These are phyloP conservation scores for Halcyon senegalensis DNA, from an alignment of 2,113 vertebrate species.

Conservation along the genomic window DNA sequence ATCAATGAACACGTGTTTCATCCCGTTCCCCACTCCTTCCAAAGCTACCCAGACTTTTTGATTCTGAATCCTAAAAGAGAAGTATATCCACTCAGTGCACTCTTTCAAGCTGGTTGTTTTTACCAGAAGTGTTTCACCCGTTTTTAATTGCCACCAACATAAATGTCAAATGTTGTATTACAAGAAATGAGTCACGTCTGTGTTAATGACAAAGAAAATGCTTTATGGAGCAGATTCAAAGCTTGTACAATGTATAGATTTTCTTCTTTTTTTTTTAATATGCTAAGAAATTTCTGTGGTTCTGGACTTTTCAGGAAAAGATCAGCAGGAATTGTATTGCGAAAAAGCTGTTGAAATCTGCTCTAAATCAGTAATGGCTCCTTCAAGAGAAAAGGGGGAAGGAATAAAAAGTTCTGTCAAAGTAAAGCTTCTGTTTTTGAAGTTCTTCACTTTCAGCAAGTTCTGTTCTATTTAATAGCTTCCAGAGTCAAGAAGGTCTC, in stretches of 20 bases:
- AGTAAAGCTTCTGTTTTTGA: conserved; percentile 58
- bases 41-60: not conserved
- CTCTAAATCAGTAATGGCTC: conserved; percentile 10
- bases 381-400: not conserved
- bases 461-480: conserved; percentile 74
- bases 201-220: conserved; percentile 56
- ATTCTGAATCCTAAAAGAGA: not conserved
- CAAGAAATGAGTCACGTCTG: conserved; percentile 51
- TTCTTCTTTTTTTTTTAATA: conserved; percentile 32
- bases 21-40: not conserved
- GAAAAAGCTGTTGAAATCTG: conserved; percentile 47
- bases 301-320: conserved; percentile 63
- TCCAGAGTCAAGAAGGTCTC: conserved; percentile 73
- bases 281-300: conserved; percentile 37
- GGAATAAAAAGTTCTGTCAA: not conserved
- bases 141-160: conserved; percentile 26
- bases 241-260: conserved; percentile 13
- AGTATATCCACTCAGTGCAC: not conserved
- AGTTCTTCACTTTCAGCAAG: conserved; percentile 67
- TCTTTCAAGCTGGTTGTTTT: not conserved
- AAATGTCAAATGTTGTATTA: conserved; percentile 33
- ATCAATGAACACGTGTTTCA: not conserved
- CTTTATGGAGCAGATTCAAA: conserved; percentile 40
- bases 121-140: conserved; percentile 3
- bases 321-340: conserved; percentile 12